Evolutionary conservation across 2,888 invertebrate species (phyloP).

Genomic region (Ditula angustiorana): DNA sequence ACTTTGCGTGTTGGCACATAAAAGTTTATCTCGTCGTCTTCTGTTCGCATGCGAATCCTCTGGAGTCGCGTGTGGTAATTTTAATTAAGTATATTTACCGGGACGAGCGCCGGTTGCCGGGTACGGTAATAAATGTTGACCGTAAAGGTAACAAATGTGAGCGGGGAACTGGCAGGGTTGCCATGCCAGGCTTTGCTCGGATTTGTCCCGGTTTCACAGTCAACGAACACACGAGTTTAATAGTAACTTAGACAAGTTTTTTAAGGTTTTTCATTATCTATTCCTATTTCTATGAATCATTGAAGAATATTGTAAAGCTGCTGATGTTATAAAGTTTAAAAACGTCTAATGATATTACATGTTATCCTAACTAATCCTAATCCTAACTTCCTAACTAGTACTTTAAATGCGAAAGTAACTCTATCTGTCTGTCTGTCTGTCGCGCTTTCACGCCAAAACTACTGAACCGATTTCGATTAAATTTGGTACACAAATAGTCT

Average conservation of each 20-base stretch:
- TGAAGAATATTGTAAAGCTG: too few relatives aligned
- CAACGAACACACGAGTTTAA: not conserved
- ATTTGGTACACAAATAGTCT: too few relatives aligned
- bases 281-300: too few relatives aligned
- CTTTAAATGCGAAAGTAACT: too few relatives aligned
- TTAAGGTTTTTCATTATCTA: not conserved
- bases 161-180: constrained; percentile 45
- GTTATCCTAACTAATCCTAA: too few relatives aligned
- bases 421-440: too few relatives aligned
- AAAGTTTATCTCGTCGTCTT: constrained; percentile 68
- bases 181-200: constrained; percentile 21
- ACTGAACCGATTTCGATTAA: too few relatives aligned
- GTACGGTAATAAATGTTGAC: constrained; percentile 72
- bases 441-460: too few relatives aligned
- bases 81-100: constrained; percentile 81
- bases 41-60: constrained; percentile 63
- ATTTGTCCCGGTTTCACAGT: constrained; percentile 30
- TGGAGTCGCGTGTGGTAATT: constrained; percentile 73
- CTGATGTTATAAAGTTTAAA: too few relatives aligned
- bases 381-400: too few relatives aligned
- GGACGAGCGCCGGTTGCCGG: constrained; percentile 62
- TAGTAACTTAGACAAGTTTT: not conserved
- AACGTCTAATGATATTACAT: too few relatives aligned
- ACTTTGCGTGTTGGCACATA: constrained; percentile 36
- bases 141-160: constrained; percentile 77